These are phyloP conservation scores for Drosophila meridionalis DNA, from an alignment of 2,888 invertebrate genomes.

Conservation along the genomic window DNA sequence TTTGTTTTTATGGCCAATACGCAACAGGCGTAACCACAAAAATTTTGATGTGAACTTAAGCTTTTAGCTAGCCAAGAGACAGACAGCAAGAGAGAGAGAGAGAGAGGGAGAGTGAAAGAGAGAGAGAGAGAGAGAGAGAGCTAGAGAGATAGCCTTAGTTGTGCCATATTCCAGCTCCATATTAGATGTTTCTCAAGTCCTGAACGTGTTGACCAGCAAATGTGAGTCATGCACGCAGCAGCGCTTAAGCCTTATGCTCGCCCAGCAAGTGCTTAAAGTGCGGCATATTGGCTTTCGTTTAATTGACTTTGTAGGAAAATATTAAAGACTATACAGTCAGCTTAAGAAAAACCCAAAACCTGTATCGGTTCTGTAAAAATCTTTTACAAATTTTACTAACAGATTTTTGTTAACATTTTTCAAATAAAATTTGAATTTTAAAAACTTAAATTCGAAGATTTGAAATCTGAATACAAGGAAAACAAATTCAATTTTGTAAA, in stretches of 20 bases:
- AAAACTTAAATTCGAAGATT: no score
- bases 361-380: no score
- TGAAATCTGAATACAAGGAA: no score
- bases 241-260: background rate
- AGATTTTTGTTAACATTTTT: no score
- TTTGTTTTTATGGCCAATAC: conserved; percentile 10
- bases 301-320: no score
- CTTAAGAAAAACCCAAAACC: no score
- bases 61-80: background rate
- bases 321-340: no score
- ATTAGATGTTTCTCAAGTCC: background rate
- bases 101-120: background rate
- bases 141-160: background rate
- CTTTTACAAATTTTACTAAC: no score
- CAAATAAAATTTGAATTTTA: no score
- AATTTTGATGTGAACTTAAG: background rate
- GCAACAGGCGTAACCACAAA: background rate
- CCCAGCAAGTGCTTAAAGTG: background rate
- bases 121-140: no score
- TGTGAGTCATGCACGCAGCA: conserved; percentile 2
- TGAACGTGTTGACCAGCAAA: background rate
- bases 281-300: background rate
- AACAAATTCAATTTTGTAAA: no score
- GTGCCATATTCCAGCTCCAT: background rate
- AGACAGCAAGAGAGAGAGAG: background rate